phyloP scores from a whole-genome alignment of 2,797 vertebrate species.

The Buphagus erythrorhynchus region DNA sequence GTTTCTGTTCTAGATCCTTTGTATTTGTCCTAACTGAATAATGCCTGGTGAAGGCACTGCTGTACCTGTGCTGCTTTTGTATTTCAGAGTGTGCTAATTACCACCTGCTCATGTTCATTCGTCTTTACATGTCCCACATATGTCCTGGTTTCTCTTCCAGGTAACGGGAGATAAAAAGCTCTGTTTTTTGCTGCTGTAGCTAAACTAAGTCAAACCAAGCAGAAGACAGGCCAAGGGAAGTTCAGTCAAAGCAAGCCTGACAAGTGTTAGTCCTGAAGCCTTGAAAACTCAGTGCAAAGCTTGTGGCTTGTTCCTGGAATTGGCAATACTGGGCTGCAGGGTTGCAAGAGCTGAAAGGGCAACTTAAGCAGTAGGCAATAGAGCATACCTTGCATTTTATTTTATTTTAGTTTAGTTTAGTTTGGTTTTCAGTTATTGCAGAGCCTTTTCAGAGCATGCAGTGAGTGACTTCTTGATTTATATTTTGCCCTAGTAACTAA shows the following conservation, averaged over 20 bases:
- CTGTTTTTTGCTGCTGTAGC: not conserved
- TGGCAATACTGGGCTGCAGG: not conserved
- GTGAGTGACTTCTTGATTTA: not conserved
- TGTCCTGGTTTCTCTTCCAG: not conserved
- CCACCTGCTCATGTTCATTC: not conserved
- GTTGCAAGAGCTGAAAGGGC: not conserved
- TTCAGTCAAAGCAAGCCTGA: not conserved
- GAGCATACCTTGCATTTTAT: not conserved
- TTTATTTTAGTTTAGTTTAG: not conserved
- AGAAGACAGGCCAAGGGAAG: not conserved
- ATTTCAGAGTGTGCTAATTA: not conserved
- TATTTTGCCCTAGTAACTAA: not conserved
- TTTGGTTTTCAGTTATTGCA: not conserved
- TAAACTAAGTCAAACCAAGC: not conserved
- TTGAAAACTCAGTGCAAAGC: not conserved
- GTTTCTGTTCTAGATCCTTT: not conserved
- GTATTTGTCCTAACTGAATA: not conserved
- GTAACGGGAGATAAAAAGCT: not conserved
- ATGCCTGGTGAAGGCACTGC: not conserved
- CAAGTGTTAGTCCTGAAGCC: not conserved
- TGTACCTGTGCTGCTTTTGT: accelerated
- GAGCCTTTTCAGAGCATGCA: not conserved
- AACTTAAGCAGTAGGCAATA: not conserved
- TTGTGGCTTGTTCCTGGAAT: not conserved
- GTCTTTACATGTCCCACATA: not conserved